Percentiles rank a stretch among this genome's conserved stretches.
phyloP scores from a whole-genome alignment of 2,113 vertebrate genomes.

The Beaufortia kweichowensis region DNA sequence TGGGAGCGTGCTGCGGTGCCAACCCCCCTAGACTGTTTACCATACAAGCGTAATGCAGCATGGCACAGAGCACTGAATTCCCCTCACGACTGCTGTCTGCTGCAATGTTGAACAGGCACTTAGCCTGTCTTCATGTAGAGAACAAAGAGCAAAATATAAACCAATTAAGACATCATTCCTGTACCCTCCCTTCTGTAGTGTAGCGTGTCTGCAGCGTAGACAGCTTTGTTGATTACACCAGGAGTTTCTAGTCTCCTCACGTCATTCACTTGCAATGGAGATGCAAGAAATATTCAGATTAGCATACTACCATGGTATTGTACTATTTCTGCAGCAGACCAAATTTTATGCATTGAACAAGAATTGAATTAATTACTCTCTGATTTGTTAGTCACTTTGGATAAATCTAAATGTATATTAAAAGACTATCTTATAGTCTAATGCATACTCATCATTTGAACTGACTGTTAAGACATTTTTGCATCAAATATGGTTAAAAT shows the following conservation, averaged over 20 bases:
- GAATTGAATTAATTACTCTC: no score
- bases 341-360: no score
- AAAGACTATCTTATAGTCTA: no score
- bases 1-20: background rate
- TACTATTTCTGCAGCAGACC: no score
- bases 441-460: background rate
- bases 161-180: background rate
- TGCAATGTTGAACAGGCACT: background rate
- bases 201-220: no score
- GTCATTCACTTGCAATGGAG: background rate
- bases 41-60: conserved; percentile 11
- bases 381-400: no score
- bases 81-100: background rate
- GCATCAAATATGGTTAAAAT: background rate
- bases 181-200: background rate
- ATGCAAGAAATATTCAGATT: no score
- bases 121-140: background rate
- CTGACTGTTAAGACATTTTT: background rate
- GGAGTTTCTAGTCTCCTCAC: background rate
- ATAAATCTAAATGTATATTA: no score
- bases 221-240: background rate
- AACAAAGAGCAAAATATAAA: conserved; percentile 15
- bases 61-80: background rate
- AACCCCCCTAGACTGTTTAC: background rate
- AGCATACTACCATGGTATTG: no score